phyloP scores from a whole-genome alignment of 2,888 invertebrate genomes.

The Graphium colonna region DNA sequence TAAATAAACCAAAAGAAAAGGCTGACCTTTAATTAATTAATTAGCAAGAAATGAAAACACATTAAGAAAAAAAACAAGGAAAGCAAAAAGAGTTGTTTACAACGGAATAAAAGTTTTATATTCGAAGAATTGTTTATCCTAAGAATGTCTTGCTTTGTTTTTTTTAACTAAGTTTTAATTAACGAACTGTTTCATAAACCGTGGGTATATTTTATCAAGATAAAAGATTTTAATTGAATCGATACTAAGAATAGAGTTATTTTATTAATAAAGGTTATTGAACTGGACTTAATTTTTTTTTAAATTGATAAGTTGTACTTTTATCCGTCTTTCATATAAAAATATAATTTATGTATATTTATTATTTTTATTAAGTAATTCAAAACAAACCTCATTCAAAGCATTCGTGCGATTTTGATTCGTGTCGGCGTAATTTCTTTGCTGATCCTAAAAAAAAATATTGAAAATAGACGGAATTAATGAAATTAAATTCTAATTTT shows the following conservation, averaged over 20 bases:
- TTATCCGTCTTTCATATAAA: no score
- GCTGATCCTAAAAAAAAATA: no score
- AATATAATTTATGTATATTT: background rate
- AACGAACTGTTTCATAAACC: background rate
- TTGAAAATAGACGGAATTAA: no score
- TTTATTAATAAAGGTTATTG: background rate
- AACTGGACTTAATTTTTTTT: background rate
- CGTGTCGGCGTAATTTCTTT: no score
- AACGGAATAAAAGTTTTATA: slow-evolving; percentile 9
- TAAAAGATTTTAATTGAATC: background rate
- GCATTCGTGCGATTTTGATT: no score
- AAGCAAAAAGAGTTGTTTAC: no score
- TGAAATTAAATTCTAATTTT: no score
- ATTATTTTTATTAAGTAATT: no score
- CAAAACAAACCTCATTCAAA: no score
- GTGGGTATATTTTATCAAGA: background rate
- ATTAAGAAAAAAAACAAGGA: slow-evolving; percentile 7
- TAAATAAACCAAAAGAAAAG: slow-evolving; percentile 12
- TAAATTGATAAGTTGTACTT: no score
- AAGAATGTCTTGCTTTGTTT: slow-evolving; percentile 1
- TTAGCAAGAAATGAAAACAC: slow-evolving; percentile 6
- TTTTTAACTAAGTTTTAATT: background rate
- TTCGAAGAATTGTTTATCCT: slow-evolving; percentile 6
- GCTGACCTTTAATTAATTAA: slow-evolving; percentile 7
- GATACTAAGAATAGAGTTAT: background rate